These are phyloP conservation scores for Chloroceryle inda DNA, from an alignment of 2,797 vertebrate species.

Conservation along the genomic window DNA sequence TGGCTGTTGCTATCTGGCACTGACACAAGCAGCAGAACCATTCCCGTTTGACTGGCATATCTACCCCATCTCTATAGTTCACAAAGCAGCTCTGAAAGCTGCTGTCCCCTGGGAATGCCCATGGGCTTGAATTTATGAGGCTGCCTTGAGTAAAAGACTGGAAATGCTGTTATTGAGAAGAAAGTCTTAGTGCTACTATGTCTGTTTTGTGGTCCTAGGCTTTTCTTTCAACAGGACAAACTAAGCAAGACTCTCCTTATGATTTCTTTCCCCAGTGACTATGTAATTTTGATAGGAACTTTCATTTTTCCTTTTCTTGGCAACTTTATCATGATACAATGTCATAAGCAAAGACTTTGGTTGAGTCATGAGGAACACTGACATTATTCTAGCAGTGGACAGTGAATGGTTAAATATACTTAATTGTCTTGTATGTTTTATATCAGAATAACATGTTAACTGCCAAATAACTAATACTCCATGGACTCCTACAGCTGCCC, in stretches of 20 bases:
- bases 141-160: not conserved
- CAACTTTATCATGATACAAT: not conserved
- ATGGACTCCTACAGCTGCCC: not conserved
- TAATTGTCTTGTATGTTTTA: not conserved
- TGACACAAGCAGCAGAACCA: not conserved
- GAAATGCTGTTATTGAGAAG: not conserved
- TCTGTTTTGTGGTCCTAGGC: not conserved
- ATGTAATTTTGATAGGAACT: not conserved
- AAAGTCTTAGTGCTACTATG: not conserved
- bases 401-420: not conserved
- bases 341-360: not conserved
- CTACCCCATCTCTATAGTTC: not conserved
- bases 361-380: not conserved
- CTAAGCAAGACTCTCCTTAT: not conserved
- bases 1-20: not conserved
- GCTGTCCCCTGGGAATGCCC: not conserved
- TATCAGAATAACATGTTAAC: constrained; percentile 2
- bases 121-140: not conserved
- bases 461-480: constrained; percentile 1
- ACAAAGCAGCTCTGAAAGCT: not conserved
- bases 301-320: not conserved
- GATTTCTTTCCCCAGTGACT: not conserved
- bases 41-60: not conserved
- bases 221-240: not conserved
- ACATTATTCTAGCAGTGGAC: not conserved